Evolutionary conservation across 1,140 invertebrate species (phyloP), one percentile per base, ranked within the genome.

Genomic region (Bactericera cockerelli): DNA sequence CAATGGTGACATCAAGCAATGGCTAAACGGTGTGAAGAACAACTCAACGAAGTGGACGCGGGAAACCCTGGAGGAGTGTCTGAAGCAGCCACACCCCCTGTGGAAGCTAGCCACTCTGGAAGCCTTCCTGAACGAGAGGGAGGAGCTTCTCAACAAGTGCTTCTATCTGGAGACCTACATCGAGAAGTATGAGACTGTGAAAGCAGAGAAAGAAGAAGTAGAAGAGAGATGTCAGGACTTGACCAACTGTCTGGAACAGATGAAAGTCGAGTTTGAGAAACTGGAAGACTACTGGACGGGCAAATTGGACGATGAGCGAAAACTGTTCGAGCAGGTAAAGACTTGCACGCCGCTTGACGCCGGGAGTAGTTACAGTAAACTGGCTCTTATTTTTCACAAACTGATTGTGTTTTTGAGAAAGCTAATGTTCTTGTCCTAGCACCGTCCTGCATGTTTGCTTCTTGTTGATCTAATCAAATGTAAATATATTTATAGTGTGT

Each of bases 231-330:
- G 78, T 65, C 74, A 74, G 22, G 82, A 86, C 26, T 70, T 88
- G 14, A 84, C 89, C 69, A 71, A 72, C 21, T 84, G 82, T 66
- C 67, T 89, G 25, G 84, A 89, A 68, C 72, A 83, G 63, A 70
- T 90, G 65, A 79, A 77, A 64, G 71, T 76, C 16, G 87, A 89
- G 64, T 89, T 86, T 66, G 87, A 89, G 63, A 79, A 81, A 61
- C 87, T 85, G 66, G 88, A 91, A 69, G 86, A 90, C 67, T 90
- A 90, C 70, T 91, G 87, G 87, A 74, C 80, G 19, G 69, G 68
- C 6, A 89, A 89, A 71, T 70, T 91, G 26, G 79, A 84, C 49
- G 87, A 88, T 60, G 88, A 90, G 69, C 74, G 87, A 33, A 77
- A 80, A 61, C 70, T 83, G 39, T 84, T 81, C 65, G 83, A 84